Conservation (phyloP, 2,797 vertebrate genomes). For the Rhynchotus rufescens region DNA sequence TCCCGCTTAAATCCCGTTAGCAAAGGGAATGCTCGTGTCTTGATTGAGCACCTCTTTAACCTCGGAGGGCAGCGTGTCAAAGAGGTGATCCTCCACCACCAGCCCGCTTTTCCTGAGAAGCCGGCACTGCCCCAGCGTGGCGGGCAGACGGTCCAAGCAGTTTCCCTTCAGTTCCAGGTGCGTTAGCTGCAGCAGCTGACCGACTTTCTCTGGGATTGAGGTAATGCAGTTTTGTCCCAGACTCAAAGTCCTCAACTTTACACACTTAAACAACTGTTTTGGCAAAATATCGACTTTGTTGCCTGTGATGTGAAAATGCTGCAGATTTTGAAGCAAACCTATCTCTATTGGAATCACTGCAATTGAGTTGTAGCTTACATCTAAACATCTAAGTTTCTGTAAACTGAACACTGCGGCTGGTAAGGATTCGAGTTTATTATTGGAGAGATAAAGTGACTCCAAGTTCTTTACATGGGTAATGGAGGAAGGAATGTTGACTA, state of each 20-base stretch:
- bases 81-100: constrained; percentile 95
- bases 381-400: constrained; percentile 94
- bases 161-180: constrained; percentile 97
- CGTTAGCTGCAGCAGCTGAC: constrained; percentile 90
- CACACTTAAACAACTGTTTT: constrained; percentile 96
- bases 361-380: constrained; percentile 94
- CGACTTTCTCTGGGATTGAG: constrained; percentile 90
- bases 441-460: constrained; percentile 94
- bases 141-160: constrained; percentile 93
- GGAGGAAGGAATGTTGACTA: constrained; percentile 93
- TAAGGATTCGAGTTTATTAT: constrained; percentile 96
- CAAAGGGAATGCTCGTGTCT: constrained; percentile 88
- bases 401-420: constrained; percentile 92
- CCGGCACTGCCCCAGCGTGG: constrained; percentile 90
- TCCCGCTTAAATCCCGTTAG: constrained; percentile 87
- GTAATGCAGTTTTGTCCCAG: constrained; percentile 94
- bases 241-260: constrained; percentile 93
- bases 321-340: constrained; percentile 94
- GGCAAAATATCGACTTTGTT: constrained; percentile 95
- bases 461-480: constrained; percentile 96
- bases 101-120: constrained; percentile 92
- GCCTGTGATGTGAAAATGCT: constrained; percentile 92
- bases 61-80: constrained; percentile 93
- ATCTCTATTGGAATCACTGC: constrained; percentile 89
- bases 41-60: constrained; percentile 95